Evolutionary conservation across 2,888 invertebrate species (phyloP), one percentile per base, ranked within the genome.

Genomic region (Calephelis perditalis): DNA sequence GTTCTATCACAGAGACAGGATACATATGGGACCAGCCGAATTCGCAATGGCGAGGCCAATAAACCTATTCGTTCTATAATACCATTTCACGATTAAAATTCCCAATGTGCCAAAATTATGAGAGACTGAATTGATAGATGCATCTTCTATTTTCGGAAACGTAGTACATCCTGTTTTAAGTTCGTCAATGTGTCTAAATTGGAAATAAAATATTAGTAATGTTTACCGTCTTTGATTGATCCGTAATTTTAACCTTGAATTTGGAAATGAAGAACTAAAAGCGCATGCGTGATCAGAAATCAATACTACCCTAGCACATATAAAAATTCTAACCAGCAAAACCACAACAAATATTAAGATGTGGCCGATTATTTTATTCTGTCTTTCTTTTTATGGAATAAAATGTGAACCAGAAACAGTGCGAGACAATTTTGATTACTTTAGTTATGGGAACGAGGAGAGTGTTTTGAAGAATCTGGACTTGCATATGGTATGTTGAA

Each of bases 21-120:
- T 97, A 97, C 84, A 96, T 97, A 75, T 97, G 97, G 97, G 94
- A 94, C 65, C 96, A 97, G 77, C 96, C 96, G 12, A 82, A 82
- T 64, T 89, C 90, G 7, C 86, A 88, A 73, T 88, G 84, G 80
- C 82, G 84, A 67, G 84, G 84, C 60, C 86, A 86, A 70, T 86
- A 76, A 57, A 59, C 61, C 45, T 15, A 57, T 61, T 12, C 45
- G 44, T 52, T 58, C 56, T 61, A 66, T 57, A 57, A 59, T 52
- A 63, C 61, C 60, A 46, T 36, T 52, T 57, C 60, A 58, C 54
- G 37, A 57, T 58, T 52, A 60, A 63, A 9, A 61, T 62, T 60
- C 60, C 68, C 65, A 72, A 73, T 69, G 78, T 79, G 81, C 78
- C 78, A 78, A 78, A 84, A 83, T 67, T 64, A 81, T 76, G 77